These are phyloP conservation scores for Aquatica leii DNA, from an alignment of 2,888 invertebrate genomes.

Conservation along the genomic window DNA sequence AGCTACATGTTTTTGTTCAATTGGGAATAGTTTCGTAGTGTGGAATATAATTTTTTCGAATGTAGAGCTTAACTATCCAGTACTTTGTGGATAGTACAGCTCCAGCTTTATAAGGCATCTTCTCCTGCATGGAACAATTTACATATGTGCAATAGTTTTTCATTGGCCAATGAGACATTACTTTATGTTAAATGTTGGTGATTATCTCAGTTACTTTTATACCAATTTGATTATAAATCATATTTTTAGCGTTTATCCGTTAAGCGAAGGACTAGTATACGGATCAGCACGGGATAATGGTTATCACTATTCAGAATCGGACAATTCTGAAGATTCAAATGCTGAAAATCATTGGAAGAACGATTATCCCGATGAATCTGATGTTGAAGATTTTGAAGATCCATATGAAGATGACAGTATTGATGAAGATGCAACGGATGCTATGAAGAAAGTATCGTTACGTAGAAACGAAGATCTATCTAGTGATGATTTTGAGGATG, in stretches of 20 bases:
- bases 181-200: too few species aligned
- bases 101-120: too few species aligned
- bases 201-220: too few species aligned
- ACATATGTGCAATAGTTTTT: too few species aligned
- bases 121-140: too few species aligned
- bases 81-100: too few species aligned
- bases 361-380: constrained; percentile 74
- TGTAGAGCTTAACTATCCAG: too few species aligned
- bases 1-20: too few species aligned
- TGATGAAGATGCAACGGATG: constrained; percentile 69
- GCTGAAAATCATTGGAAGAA: constrained; percentile 80
- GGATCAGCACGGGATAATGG: constrained; percentile 52
- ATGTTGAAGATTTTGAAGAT: constrained; percentile 66
- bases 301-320: constrained; percentile 60
- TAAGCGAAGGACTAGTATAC: constrained; percentile 59
- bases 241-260: constrained; percentile 56
- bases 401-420: constrained; percentile 65
- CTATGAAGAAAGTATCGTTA: constrained; percentile 60
- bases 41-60: too few species aligned
- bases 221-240: neutral
- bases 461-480: constrained; percentile 54
- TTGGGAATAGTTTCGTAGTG: too few species aligned
- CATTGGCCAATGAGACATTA: too few species aligned
- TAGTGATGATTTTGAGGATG: constrained; percentile 59
- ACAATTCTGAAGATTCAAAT: constrained; percentile 75